Evolutionary conservation across 2,113 vertebrate species (phyloP).

Genomic region (Pandion haliaetus): DNA sequence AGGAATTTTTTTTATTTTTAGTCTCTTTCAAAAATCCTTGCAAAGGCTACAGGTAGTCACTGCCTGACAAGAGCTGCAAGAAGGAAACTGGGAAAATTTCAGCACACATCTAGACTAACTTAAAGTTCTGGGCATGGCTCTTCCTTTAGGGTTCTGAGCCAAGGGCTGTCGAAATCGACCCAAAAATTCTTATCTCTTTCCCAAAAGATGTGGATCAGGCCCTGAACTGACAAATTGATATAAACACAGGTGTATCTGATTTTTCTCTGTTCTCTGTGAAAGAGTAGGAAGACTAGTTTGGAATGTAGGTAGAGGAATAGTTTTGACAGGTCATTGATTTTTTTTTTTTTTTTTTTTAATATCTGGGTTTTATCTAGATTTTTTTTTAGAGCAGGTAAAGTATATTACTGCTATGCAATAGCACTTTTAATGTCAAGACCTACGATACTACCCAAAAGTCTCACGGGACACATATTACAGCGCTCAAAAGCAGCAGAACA

Average conservation of each 20-base stretch:
- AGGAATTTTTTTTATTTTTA: neutral
- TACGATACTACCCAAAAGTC: neutral
- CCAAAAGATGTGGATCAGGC: neutral
- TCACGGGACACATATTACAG: neutral
- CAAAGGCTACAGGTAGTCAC: neutral
- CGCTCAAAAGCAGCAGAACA: neutral
- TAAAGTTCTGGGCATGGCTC: neutral
- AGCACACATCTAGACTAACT: neutral
- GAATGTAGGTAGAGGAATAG: neutral
- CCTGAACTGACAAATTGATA: neutral
- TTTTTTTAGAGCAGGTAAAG: neutral
- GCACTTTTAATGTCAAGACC: neutral
- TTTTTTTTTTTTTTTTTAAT: neutral
- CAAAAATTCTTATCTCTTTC: neutral
- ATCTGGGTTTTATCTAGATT: neutral
- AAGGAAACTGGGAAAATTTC: neutral
- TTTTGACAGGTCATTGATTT: neutral
- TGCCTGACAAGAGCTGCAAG: neutral
- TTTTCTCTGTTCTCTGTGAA: neutral
- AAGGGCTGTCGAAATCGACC: neutral
- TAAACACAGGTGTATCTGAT: neutral
- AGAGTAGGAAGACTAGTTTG: neutral
- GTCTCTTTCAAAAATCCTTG: neutral
- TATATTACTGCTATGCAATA: neutral
- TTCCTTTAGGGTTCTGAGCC: neutral